Evolutionary conservation across 1,140 invertebrate species (phyloP).

Genomic region (Neocloeon triangulifer): DNA sequence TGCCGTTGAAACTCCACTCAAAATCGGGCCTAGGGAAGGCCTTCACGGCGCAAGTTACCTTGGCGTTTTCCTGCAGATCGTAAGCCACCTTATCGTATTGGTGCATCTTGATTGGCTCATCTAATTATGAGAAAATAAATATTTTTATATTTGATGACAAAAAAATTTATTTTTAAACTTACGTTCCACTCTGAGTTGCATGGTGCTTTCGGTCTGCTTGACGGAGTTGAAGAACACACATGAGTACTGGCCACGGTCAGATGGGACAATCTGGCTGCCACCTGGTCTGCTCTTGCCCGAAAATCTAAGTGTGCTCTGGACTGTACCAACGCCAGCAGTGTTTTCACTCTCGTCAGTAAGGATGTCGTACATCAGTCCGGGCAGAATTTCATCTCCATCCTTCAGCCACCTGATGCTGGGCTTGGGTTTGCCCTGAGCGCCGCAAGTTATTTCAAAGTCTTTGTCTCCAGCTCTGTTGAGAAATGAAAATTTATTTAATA

Average conservation of each 20-base stretch:
- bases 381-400: conserved; percentile 49
- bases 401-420: conserved; percentile 70
- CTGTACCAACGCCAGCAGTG: conserved; percentile 40
- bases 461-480: conserved; percentile 45
- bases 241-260: conserved; percentile 65
- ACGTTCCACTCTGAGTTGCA: conserved; percentile 78
- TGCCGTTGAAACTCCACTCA: conserved; percentile 66
- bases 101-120: conserved; percentile 63
- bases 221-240: conserved; percentile 80
- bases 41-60: conserved; percentile 69
- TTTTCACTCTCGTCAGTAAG: conserved; percentile 49
- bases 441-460: conserved; percentile 58
- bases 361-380: conserved; percentile 58
- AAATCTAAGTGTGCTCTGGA: conserved; percentile 64
- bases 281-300: conserved; percentile 45
- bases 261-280: conserved; percentile 50
- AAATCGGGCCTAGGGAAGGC: conserved; percentile 81
- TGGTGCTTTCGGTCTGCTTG: conserved; percentile 58
- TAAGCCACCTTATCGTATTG: conserved; percentile 75
- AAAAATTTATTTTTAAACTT: conserved; percentile 19
- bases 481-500: neutral
- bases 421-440: conserved; percentile 66
- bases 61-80: conserved; percentile 57
- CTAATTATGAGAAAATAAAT: conserved; percentile 20
- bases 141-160: conserved; percentile 1